Percentiles rank a stretch among this genome's conserved stretches.
Evolutionary conservation across 1,140 invertebrate genomes (phyloP).

Genomic region (Camponotus vicinus): DNA sequence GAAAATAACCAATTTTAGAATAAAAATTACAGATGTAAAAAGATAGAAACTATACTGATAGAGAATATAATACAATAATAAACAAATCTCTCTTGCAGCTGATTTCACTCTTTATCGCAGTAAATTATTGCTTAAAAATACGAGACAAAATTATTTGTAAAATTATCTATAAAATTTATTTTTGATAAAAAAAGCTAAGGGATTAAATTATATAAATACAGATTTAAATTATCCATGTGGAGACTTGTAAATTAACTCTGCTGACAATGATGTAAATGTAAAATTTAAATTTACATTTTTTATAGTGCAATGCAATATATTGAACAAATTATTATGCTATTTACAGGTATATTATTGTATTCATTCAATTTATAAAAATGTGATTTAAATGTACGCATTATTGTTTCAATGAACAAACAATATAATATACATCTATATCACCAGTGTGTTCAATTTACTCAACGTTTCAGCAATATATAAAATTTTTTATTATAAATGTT

Average conservation of each 20-base stretch:
- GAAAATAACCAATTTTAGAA: constrained; percentile 43
- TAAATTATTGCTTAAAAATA: background rate
- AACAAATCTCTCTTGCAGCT: background rate
- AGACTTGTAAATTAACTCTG: too few relatives aligned
- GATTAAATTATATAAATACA: background rate
- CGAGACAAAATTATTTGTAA: background rate
- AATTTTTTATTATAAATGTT: constrained; percentile 34
- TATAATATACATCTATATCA: background rate
- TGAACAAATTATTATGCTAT: background rate
- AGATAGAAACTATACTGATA: background rate
- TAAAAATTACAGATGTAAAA: constrained; percentile 18
- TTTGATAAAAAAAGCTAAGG: too few relatives aligned
- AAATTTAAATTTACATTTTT: background rate
- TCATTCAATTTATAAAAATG: background rate
- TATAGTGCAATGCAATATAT: background rate
- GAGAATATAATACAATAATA: constrained; percentile 2
- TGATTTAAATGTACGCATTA: background rate
- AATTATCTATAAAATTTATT: background rate
- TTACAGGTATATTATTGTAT: background rate
- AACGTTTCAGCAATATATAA: background rate
- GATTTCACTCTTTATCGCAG: constrained; percentile 4
- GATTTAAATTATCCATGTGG: too few relatives aligned
- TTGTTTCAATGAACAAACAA: background rate
- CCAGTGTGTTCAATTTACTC: background rate
- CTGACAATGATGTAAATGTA: background rate